Base-by-base conservation (phyloP, 1,140 invertebrate genomes). In the Lasaia peninsularis region DNA sequence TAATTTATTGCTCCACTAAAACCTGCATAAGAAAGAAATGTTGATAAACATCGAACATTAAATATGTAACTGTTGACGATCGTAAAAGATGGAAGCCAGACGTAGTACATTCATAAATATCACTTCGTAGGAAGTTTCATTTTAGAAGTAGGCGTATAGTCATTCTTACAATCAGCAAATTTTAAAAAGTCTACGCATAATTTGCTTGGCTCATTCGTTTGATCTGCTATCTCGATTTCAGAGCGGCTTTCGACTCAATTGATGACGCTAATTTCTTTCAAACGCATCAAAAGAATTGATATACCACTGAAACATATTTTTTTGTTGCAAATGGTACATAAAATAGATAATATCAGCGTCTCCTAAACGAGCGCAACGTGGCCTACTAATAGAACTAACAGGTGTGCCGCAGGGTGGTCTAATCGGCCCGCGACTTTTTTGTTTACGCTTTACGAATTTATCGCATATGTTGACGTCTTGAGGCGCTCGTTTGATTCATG, bases 21-120 rank as follows among this genome's bases (percentile, higher is more conserved):
- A 81, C 79, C 80, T 86, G 80, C 74, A 88, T 88, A 86, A 88
- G 85, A 88, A 88, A 88, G 81, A 85, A 88, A 80, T 88, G 85
- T 88, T 88, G 85, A 88, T 88, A 88, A 88, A 88, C 85, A 85
- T 86, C 79, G 83, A 81, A 86, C 78, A 87, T 86, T 87, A 84
- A 87, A 88, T 86, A 86, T 88, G 81, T 86, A 88, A 88, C 85
- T 86, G 82, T 88, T 85, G 85, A 84, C 75, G 77, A 85, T 84
- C 85, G 69, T 88, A 88, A 88, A 87, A 77, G 75, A 85, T 81
- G 75, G 75, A 83, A 78, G 72, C 83, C 81, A 85, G 83, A 79
- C 83, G 69, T 70, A 73, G 67, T 75, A 72, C 75, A 71, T 73
- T 72, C 73, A 75, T 75, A 80, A 78, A 82, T 82, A 83, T 85